Evolutionary conservation across 1,140 invertebrate species (phyloP).

Genomic region (Panagrolaimus sp.): DNA sequence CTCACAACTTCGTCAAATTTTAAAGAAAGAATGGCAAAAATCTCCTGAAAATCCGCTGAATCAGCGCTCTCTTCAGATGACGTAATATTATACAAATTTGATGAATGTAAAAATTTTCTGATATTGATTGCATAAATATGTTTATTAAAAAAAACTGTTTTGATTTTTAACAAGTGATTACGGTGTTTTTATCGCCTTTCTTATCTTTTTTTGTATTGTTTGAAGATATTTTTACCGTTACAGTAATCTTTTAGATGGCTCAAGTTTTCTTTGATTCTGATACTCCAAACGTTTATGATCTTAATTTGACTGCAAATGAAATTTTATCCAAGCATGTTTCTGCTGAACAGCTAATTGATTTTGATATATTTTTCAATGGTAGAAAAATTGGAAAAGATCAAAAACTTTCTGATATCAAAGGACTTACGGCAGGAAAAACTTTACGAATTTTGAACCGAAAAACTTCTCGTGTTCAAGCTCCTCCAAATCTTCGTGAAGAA

Average conservation of each 20-base stretch:
- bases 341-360: neutral
- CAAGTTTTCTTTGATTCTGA: constrained; percentile 12
- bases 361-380: neutral
- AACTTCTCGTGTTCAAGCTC: constrained; percentile 9
- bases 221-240: neutral
- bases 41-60: constrained; percentile 94
- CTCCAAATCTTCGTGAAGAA: neutral
- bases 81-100: too few relatives aligned
- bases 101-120: too few relatives aligned
- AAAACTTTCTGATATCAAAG: neutral
- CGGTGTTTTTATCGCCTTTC: neutral
- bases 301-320: neutral
- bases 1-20: constrained; percentile 68
- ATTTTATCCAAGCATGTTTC: neutral
- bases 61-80: constrained; percentile 61
- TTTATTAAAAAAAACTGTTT: too few relatives aligned
- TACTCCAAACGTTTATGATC: neutral
- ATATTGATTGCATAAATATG: too few relatives aligned
- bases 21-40: constrained; percentile 84
- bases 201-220: neutral
- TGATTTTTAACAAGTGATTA: too few relatives aligned
- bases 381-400: neutral
- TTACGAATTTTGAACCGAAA: neutral
- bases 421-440: neutral
- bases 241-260: neutral